Evolutionary conservation across 2,113 vertebrate species (phyloP).

Genomic region (Actenoides hombroni): DNA sequence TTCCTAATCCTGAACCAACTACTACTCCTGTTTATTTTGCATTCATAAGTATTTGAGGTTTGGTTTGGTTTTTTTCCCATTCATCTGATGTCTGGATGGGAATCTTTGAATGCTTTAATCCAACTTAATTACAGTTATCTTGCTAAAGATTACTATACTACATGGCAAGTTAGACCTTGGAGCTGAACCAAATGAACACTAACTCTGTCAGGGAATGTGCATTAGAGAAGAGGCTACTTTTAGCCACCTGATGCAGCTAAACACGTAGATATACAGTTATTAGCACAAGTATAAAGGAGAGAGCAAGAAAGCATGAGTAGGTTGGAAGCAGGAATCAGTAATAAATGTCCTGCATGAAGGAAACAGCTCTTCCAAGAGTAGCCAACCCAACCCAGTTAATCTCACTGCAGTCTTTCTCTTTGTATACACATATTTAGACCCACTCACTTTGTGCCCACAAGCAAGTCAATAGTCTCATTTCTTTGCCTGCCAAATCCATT

Average conservation of each 20-base stretch:
- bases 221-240: neutral
- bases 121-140: neutral
- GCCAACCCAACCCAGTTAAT: fast-evolving
- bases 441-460: neutral
- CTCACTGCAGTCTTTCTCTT: neutral
- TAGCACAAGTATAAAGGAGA: neutral
- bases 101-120: neutral
- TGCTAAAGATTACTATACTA: neutral
- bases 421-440: fast-evolving
- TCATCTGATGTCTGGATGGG: neutral
- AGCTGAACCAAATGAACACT: neutral
- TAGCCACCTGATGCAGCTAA: neutral
- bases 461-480: neutral
- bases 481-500: neutral
- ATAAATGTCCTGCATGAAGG: neutral
- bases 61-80: neutral
- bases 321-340: neutral
- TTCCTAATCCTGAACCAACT: neutral
- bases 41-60: neutral
- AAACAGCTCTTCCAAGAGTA: neutral
- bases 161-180: neutral
- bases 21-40: neutral
- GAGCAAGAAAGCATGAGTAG: neutral
- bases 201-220: neutral
- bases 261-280: neutral